These are phyloP conservation scores for Acestrorhynchus altus DNA, from an alignment of 2,797 vertebrate genomes.

Conservation along the genomic window DNA sequence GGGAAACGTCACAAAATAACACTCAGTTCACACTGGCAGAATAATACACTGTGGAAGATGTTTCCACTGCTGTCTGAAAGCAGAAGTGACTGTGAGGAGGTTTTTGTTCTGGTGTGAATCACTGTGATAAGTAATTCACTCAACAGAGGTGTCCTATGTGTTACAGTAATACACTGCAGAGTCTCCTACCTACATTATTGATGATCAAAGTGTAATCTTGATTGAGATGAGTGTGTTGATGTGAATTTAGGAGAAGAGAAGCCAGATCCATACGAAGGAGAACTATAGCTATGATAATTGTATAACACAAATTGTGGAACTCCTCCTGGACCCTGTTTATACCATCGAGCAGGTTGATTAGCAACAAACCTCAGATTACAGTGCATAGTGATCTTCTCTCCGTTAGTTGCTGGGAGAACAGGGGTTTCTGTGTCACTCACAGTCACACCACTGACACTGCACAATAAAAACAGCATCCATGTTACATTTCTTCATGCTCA, in stretches of 20 bases:
- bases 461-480: slow-evolving; percentile 34
- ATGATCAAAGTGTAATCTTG: slow-evolving; percentile 59
- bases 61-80: too few species aligned
- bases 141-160: not conserved
- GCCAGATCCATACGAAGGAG: not conserved
- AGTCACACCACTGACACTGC: slow-evolving; percentile 67
- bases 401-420: too few species aligned
- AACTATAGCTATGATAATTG: not conserved
- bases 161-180: slow-evolving; percentile 50
- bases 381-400: not conserved
- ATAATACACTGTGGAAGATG: too few species aligned
- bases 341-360: not conserved
- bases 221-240: slow-evolving; percentile 47
- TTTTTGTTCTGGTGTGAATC: slow-evolving; percentile 64
- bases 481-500: slow-evolving; percentile 16
- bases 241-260: slow-evolving; percentile 43
- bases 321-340: not conserved
- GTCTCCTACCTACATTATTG: slow-evolving; percentile 27
- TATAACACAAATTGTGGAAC: not conserved
- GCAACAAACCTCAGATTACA: too few species aligned
- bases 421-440: slow-evolving; percentile 68
- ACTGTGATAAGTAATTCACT: slow-evolving; percentile 29
- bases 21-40: too few species aligned
- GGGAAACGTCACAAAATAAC: too few species aligned
- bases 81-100: slow-evolving; percentile 33